phyloP scores from a whole-genome alignment of 30 jellyfish, hydroid and myxozoan species.

The Hydractinia echinata region DNA sequence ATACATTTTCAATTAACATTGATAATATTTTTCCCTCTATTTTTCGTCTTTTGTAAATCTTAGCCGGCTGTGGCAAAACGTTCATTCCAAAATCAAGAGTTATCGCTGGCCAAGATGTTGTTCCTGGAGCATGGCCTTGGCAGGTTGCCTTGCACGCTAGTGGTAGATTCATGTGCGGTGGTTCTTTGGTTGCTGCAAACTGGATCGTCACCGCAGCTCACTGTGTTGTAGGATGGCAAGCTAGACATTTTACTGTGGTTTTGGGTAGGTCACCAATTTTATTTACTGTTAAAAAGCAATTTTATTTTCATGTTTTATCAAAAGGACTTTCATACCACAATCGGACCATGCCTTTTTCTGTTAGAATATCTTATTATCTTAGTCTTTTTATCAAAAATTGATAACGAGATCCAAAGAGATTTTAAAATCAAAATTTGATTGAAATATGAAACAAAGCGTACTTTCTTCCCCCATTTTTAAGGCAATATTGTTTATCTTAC shows the following conservation, averaged over 20 bases:
- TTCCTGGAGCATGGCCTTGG: slow-evolving; percentile 90
- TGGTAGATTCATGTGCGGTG: slow-evolving; percentile 68
- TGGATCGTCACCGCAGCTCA: slow-evolving; percentile 83
- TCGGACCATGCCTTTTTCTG: neutral
- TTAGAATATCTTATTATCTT: no score
- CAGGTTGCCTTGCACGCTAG: slow-evolving; percentile 58
- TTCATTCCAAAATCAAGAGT: slow-evolving; percentile 9
- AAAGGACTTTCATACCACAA: no score
- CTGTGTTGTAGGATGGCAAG: slow-evolving; percentile 31
- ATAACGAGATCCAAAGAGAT: no score
- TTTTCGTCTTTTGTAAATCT: no score
- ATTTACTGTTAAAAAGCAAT: no score
- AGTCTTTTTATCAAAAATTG: no score
- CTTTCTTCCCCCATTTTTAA: no score
- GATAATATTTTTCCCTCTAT: no score
- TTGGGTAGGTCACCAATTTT: neutral
- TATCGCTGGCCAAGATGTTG: slow-evolving; percentile 51
- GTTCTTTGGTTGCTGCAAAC: slow-evolving; percentile 55
- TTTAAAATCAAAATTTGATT: no score
- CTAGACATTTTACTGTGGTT: slow-evolving; percentile 2
- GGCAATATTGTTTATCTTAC: neutral
- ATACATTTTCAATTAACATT: no score
- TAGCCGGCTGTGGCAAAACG: neutral
- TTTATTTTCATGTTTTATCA: no score
- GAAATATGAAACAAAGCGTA: no score